Base-by-base conservation (phyloP, 1,140 invertebrate genomes). In the Drosophila sucinea region DNA sequence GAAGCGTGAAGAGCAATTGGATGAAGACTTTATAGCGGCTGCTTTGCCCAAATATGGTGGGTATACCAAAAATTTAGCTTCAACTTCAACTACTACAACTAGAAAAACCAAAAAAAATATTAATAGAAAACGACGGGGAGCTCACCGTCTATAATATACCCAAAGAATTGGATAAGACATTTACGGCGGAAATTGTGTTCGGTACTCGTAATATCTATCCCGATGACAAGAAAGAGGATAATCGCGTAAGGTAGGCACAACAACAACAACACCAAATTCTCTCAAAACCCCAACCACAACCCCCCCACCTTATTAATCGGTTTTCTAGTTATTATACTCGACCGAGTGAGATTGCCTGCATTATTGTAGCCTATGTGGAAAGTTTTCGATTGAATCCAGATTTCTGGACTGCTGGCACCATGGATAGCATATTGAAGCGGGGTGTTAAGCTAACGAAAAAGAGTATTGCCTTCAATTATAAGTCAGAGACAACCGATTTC, bases 351-450 rank as follows among this genome's bases (percentile, higher is more conserved):
- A 70, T 91, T 1, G 91, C 89, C 0, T 73, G 73, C 32, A 64
- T 91, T 32, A 91, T 79, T 25, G n/a, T 90, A 4, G 91, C 91
- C 40, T 91, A 81, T 30, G 82, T 91, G 17, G 91, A 90, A 51
- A 91, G 77, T 17, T 91, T 91, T 63, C 78, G 79, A 1, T 56
- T 91, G 44, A 91, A 90, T 72, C 89, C 90, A 0, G 91, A 91
- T 60, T 91, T 90, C 73, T 92, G 91, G 91, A 90, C 78, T 0
- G 77, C 73, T 0, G 67, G 44, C n/a, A 92, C 86, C 1, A 79
- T 92, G 77, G 85, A 92, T 55, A 47, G 57, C 4, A 92, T 92
- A 27, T 60, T 92, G 0, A 81, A 87, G 27, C 77, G 82, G 2
- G 89, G 82, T 10, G 67, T 89, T 1, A 82, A 82, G 35, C 66